Base-by-base conservation (phyloP, 1,140 invertebrate genomes). In the Drosophila asahinai region DNA sequence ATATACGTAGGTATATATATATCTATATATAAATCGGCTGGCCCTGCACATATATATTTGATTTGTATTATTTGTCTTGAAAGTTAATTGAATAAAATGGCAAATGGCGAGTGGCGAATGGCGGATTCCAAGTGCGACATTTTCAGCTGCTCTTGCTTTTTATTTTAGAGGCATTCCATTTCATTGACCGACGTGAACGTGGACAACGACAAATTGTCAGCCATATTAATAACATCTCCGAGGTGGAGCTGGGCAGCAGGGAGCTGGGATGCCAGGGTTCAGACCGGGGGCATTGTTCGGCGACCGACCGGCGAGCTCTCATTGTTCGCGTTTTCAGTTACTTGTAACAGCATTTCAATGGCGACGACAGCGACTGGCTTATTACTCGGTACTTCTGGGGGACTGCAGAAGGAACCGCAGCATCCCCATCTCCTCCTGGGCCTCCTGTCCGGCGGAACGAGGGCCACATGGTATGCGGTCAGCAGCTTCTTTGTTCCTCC, bases 21-120 rank as follows among this genome's bases (percentile, higher is more conserved):
- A 51, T 65, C 0, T 40, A 45, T 65, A 48, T 40, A 36, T 68
- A 45, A 43, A 58, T 75, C 43, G 11, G 22, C 19, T 36, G 19
- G 19, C 4, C 30, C n/a, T n/a, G 15, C 12, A 48, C 19, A 60
- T 52, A 79, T 66, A 80, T 64, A 70, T 74, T 73, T 70, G 78
- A 89, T 83, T 83, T 83, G 73, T 80, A 77, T 83, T 87, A 87
- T 87, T 87, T 89, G 81, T 84, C 84, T 89, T 89, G 84, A 60
- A 84, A 84, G 77, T 89, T 89, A 89, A 89, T 89, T 89, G 84
- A 89, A 89, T 89, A 80, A 89, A 89, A 89, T 90, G 86, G 77
- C 84, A 82, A 86, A 86, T 81, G 82, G 81, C 57, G 27, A 75
- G 19, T 36, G 51, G 79, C 66, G 45, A 57, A 57, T 51, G 61